Evolutionary conservation across 2,113 vertebrate species (phyloP), one percentile per base, ranked within the genome.

Genomic region (Pyrgilauda ruficollis): DNA sequence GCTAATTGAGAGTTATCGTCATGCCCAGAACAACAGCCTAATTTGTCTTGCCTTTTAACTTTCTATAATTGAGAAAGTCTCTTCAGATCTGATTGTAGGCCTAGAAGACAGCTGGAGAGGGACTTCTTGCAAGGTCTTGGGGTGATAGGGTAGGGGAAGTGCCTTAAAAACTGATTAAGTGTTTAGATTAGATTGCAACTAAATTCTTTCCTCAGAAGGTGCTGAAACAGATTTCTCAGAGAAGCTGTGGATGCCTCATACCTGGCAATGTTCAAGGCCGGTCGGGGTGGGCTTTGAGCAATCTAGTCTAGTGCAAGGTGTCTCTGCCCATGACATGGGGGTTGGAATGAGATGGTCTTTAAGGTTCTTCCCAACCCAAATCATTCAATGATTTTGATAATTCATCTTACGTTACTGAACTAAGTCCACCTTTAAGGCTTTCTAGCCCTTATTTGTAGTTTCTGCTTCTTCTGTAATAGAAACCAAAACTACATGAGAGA

Each of bases 301-400:
- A 0, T 43, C 35, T 43, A 35, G 11, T 56, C 26, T 6, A 31
- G 31, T 43, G 26, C 18, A 50, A 58, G 8, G 17, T 50, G 35
- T 49, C 4, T 0, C 30, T 49, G 26, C 43, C 26, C 5, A 4
- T 26, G 11, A 14, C 7, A 24, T 4, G 2, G 22, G 8, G 6
- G 7, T 27, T 73, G 50, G 52, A 58, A 58, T 19, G 26, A 73
- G 18, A 13, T 49, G 43, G 7, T 43, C 14, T 56, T 47, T 35
- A 49, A 21, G 13, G 30, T 56, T 9, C 11, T 55, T 37, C 59
- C 43, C 16, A 28, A 13, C 12, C 27, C 44, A 44, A 58, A 58
- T 15, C 3, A 22, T 37, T 50, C 50, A 16, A 6, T 33, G 10
- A 37, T 41, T 84, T 81, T 39, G 43, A 39, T 63, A 47, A 15